Percentiles rank a stretch among this genome's conserved stretches.
Evolutionary conservation across 1,140 invertebrate genomes (phyloP).

Genomic region (Halesus radiatus): DNA sequence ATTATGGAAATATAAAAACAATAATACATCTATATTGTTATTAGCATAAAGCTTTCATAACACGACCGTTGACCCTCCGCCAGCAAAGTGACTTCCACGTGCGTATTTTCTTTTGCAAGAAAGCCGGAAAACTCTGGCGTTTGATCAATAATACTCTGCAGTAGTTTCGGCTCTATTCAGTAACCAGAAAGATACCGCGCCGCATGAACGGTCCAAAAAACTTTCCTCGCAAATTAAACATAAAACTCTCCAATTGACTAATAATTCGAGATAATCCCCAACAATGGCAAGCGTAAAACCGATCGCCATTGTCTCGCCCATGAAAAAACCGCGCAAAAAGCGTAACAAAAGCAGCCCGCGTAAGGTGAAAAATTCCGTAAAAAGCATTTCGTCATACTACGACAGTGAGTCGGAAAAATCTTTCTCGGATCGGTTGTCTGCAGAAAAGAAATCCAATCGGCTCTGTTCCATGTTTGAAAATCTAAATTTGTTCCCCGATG

Average conservation of each 20-base stretch:
- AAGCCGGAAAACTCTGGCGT: not conserved
- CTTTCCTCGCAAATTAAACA: too few relatives aligned
- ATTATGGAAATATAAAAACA: too few relatives aligned
- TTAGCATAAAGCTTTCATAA: too few relatives aligned
- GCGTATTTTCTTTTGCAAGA: too few relatives aligned
- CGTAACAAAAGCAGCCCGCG: conserved; percentile 33
- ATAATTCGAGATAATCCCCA: too few relatives aligned
- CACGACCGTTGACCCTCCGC: too few relatives aligned
- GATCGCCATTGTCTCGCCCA: conserved; percentile 51
- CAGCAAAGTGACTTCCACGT: too few relatives aligned
- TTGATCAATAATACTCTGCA: not conserved
- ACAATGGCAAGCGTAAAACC: conserved; percentile 42
- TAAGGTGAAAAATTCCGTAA: conserved; percentile 29
- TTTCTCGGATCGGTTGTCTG: not conserved
- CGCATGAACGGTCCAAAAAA: too few relatives aligned
- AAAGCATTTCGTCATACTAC: not conserved
- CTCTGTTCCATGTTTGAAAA: conserved; percentile 47
- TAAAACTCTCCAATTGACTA: too few relatives aligned
- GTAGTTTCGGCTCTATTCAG: too few relatives aligned
- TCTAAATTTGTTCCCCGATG: conserved; percentile 1
- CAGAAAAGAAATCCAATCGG: not conserved
- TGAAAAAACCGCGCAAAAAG: conserved; percentile 51
- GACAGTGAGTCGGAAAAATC: conserved; percentile 24
- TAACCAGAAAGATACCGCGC: too few relatives aligned
- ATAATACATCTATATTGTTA: too few relatives aligned